phyloP scores from a whole-genome alignment of 2,888 invertebrate species.

The Erebia palarica region DNA sequence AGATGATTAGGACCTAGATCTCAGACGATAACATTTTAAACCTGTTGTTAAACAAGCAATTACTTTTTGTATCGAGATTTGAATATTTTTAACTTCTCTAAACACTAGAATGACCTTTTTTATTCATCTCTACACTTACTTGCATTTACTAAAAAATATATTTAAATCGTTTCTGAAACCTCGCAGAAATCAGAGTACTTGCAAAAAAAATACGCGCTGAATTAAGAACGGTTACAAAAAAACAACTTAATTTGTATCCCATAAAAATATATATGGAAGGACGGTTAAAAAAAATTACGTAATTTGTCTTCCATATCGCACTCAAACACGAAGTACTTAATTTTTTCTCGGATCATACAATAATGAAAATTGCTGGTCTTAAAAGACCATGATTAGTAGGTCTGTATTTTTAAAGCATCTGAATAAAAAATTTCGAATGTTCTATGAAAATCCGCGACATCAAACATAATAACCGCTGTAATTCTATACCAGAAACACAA shows the following conservation, averaged over 20 bases:
- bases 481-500: background rate
- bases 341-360: background rate
- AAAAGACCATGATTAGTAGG: too few relatives aligned
- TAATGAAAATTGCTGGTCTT: background rate
- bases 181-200: too few relatives aligned
- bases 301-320: too few relatives aligned
- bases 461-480: background rate
- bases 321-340: too few relatives aligned
- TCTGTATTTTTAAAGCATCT: too few relatives aligned
- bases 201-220: too few relatives aligned
- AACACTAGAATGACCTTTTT: background rate
- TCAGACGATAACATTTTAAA: slow-evolving; percentile 7
- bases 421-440: background rate
- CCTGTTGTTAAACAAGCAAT: slow-evolving; percentile 9
- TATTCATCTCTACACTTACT: background rate
- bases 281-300: too few relatives aligned
- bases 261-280: too few relatives aligned
- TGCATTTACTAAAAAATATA: too few relatives aligned
- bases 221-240: too few relatives aligned
- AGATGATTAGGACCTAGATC: slow-evolving; percentile 15
- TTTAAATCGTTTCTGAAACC: too few relatives aligned
- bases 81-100: background rate
- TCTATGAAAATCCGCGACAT: background rate
- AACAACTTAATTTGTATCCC: too few relatives aligned
- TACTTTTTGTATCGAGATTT: slow-evolving; percentile 10